A percentile compares a stretch with the other conserved stretches of the same genome.
Evolutionary conservation across 2,888 invertebrate species (phyloP).

Genomic region (Yponomeuta evonymella): DNA sequence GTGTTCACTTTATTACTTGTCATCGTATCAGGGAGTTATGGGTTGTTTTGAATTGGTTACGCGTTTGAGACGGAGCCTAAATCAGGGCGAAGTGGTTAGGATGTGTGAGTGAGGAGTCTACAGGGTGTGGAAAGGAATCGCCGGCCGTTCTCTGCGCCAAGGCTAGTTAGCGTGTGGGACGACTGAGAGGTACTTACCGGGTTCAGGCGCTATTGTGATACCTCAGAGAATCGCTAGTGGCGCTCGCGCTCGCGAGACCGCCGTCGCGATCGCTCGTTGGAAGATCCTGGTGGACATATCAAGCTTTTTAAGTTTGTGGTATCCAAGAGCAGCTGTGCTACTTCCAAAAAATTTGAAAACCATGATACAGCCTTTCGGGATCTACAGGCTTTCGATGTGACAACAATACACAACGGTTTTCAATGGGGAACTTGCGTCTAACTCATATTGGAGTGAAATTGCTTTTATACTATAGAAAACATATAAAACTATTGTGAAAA

Average conservation of each 20-base stretch:
- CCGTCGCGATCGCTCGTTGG: constrained; percentile 58
- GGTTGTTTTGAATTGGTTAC: constrained; percentile 25
- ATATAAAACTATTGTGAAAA: no score
- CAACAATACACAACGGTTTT: no score
- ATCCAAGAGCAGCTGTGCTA: no score
- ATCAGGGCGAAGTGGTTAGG: background rate
- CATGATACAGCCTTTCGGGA: no score
- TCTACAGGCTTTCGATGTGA: no score
- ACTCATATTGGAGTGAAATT: no score
- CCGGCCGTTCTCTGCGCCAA: constrained; percentile 1
- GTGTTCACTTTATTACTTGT: constrained; percentile 66
- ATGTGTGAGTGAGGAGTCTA: constrained; percentile 10
- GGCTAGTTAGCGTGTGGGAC: constrained; percentile 21
- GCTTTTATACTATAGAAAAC: no score
- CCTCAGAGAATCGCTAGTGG: constrained; percentile 69
- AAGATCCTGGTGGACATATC: constrained; percentile 39
- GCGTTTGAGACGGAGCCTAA: constrained; percentile 18
- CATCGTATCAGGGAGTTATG: constrained; percentile 17
- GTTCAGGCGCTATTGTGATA: constrained; percentile 69
- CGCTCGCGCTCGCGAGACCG: constrained; percentile 70
- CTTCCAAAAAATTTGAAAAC: no score
- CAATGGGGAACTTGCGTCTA: no score
- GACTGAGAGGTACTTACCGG: constrained; percentile 58
- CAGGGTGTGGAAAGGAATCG: constrained; percentile 16
- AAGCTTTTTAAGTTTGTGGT: no score